A percentile compares a stretch with the other conserved stretches of the same genome.
Evolutionary conservation across 2,888 invertebrate species (phyloP).

Genomic region (Ochropleura leucogaster): DNA sequence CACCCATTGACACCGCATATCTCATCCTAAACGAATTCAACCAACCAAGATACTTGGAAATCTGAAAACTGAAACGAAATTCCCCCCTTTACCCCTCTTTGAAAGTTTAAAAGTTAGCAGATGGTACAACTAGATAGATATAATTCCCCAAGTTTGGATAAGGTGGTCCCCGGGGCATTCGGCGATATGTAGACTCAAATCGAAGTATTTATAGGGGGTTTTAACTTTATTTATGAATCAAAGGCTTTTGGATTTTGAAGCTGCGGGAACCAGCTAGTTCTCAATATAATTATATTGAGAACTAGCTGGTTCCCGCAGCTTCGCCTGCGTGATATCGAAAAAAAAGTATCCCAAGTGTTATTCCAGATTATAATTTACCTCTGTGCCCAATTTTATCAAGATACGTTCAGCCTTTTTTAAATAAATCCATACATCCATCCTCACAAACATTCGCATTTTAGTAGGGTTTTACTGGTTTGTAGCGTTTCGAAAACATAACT

Average conservation of each 20-base stretch:
- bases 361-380: no score
- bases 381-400: no score
- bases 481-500: no score
- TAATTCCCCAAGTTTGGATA: constrained; percentile 65
- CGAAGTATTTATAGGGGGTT: constrained; percentile 43
- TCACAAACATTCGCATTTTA: no score
- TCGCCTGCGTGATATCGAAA: no score
- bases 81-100: constrained; percentile 46
- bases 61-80: constrained; percentile 60
- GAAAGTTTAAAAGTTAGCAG: constrained; percentile 68
- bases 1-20: constrained; percentile 28
- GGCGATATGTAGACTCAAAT: constrained; percentile 58
- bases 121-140: constrained; percentile 61
- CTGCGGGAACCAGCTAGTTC: no score
- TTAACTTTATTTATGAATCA: constrained; percentile 39
- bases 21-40: constrained; percentile 48
- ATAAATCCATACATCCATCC: no score
- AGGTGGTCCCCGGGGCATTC: constrained; percentile 47
- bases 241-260: constrained; percentile 21
- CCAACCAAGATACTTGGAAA: constrained; percentile 48
- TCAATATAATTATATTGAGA: constrained; percentile 30
- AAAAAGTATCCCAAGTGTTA: no score
- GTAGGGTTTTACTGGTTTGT: no score
- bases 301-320: neutral
- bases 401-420: no score